Base-by-base conservation (phyloP, 2,113 vertebrate species). In the Lethenteron reissneri region DNA sequence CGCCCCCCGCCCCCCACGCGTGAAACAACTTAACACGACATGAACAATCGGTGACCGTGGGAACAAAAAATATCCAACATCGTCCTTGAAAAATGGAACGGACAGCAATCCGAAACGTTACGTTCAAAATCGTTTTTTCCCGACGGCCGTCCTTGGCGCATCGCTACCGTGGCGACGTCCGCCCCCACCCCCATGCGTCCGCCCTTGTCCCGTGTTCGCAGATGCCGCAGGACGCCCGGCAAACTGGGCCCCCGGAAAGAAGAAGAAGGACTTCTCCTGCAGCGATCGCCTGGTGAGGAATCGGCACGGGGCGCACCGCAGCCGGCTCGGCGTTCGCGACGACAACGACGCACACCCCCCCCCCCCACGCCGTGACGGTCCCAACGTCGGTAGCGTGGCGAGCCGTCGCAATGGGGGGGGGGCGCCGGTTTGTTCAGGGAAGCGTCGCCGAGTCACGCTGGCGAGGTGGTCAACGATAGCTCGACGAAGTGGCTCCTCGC, bases 221-320 rank as follows among this genome's bases (percentile, higher is more conserved):
- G 89, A 92, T 68, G 89, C 89, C 8, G 89, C 89, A 0, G 89
- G 89, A 0, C 80, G 89, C 14, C 86, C 86, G 1, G 83, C 81
- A 70, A 84, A 86, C 77, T 92, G 88, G 88, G 87, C 87, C 64
- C 87, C 87, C 0, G 87, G 84, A 8, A 84, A 78, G 56, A 92
- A 88, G 77, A 92, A 91, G 80, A 92, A 92, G 75, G 89, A 92
- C 72, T 92, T 92, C 75, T 90, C 88, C 9, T 87, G 85, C 71
- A 86, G 87, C 9, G 89, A 92, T 75, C 78, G 89, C 64, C 78
- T 91, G 82, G 88, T 92, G 75, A 79, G 77, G 70, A 21, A 58
- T 17, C 58, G 56, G 8, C 59, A 74, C 15, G 14, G 14, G 4
- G 13, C 11, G 21, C 68, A 69, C 14, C 41, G 41, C 41, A 41